Base-by-base conservation (phyloP, 2,888 invertebrate genomes). In the Drosophila rellima region DNA sequence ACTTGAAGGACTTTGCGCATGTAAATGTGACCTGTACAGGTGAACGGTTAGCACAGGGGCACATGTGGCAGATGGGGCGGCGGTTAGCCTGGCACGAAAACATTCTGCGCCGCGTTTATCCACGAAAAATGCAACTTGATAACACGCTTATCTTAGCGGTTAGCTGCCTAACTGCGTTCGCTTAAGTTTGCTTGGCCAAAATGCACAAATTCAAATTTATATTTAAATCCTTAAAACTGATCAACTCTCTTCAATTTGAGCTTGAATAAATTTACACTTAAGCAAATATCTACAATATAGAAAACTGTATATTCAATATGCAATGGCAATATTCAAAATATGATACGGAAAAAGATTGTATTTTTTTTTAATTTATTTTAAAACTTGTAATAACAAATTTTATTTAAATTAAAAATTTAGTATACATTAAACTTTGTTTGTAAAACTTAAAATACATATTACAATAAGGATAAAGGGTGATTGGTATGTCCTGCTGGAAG, bases 1-100 rank as follows among this genome's bases (percentile, higher is more conserved):
- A 63, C 77, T 65, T 63, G 63, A 44, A 71, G 74, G 68, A 77
- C 74, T 60, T 76, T 69, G 75, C 65, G 69, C 74, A 86, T 84
- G 75, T 84, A 77, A 82, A 80, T 82, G 66, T 64, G 48, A 55
- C 67, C 61, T 57, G 55, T 33, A 55, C 44, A 33, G 33, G 35
- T 37, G 20, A 23, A 35, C 31, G 33, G 20, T 33, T 31, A 23
- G 3, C 6, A 11, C 1, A 8, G n/a, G 15, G 13, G 50, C 8
- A 11, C 51, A 26, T 13, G 33, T 33, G 33, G 13, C 33, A 48
- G 15, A 10, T 18, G 7, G 29, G 2, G 11, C 37, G 26, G 23
- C 29, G 23, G 13, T n/a, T 15, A 10, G 11, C 37, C 15, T 51
- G 7, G 35, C 55, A 55, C 23, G 55, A 44, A 44, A 55, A 33